Evolutionary conservation across 2,797 vertebrate species (phyloP).

Genomic region (Paramormyrops hopkinsi): DNA sequence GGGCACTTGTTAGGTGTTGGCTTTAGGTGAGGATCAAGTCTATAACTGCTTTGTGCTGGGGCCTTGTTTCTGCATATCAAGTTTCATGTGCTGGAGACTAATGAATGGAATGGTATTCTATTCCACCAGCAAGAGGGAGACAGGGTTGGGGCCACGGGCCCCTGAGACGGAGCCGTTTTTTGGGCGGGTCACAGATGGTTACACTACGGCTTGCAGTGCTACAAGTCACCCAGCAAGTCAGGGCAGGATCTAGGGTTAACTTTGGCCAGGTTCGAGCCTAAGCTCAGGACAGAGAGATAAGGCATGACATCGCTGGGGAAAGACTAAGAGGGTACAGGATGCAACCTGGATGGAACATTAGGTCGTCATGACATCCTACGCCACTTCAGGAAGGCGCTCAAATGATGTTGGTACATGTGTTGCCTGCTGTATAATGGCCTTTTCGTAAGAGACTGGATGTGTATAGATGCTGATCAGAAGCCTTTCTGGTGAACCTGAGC

Average conservation of each 20-base stretch:
- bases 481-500: background rate
- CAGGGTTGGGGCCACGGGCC: background rate
- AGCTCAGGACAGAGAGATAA: background rate
- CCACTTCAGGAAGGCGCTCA: background rate
- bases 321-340: background rate
- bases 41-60: background rate
- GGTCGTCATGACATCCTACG: background rate
- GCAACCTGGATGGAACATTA: background rate
- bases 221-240: background rate
- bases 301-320: background rate
- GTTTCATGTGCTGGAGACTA: constrained; percentile 13
- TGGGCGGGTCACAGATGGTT: background rate
- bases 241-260: background rate
- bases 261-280: background rate
- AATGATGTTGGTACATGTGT: background rate
- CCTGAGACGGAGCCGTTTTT: background rate
- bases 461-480: background rate
- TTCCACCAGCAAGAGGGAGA: constrained; percentile 6
- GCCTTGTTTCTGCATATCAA: constrained; percentile 5
- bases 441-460: background rate
- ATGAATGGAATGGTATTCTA: constrained; percentile 8
- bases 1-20: constrained; percentile 14
- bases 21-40: background rate
- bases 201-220: background rate
- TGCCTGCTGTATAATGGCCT: background rate